These are phyloP conservation scores for Zaprionus camerounensis DNA, from an alignment of 1,140 invertebrate genomes.

Conservation along the genomic window DNA sequence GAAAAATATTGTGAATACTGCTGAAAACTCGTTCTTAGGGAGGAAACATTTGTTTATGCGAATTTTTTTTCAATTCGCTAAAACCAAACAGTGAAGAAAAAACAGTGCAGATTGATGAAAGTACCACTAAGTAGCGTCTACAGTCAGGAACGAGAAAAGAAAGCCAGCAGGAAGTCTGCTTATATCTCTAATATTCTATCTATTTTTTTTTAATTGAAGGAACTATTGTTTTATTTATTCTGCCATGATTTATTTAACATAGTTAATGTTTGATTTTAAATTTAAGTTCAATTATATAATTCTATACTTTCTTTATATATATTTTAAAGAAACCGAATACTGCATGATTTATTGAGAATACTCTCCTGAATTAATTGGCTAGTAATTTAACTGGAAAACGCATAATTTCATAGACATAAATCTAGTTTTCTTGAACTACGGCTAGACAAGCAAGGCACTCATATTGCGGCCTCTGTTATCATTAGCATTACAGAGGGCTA, in stretches of 20 bases:
- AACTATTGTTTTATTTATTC: background rate
- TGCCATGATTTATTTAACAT: background rate
- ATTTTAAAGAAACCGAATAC: too few relatives aligned
- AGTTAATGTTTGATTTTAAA: too few relatives aligned
- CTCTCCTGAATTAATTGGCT: background rate
- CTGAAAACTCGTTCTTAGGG: constrained; percentile 42
- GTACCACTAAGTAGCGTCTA: constrained; percentile 19
- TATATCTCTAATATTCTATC: background rate
- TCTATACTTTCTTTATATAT: too few relatives aligned
- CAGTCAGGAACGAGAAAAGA: background rate
- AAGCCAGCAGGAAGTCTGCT: constrained; percentile 8
- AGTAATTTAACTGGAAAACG: background rate
- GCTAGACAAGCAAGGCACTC: background rate
- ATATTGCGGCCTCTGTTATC: constrained; percentile 12
- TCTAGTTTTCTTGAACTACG: background rate
- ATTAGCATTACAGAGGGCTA: constrained; percentile 32
- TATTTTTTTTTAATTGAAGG: too few relatives aligned
- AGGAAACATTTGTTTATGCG: constrained; percentile 73
- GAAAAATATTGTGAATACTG: constrained; percentile 49
- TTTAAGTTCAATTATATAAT: too few relatives aligned
- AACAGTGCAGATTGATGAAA: constrained; percentile 42
- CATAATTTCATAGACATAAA: constrained; percentile 3
- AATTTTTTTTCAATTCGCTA: constrained; percentile 30
- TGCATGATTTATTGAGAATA: background rate
- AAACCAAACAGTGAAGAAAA: constrained; percentile 36